These are phyloP conservation scores for Pocillopora meandrina DNA, from an alignment of 92 coral and sea anemone species.

Conservation along the genomic window DNA sequence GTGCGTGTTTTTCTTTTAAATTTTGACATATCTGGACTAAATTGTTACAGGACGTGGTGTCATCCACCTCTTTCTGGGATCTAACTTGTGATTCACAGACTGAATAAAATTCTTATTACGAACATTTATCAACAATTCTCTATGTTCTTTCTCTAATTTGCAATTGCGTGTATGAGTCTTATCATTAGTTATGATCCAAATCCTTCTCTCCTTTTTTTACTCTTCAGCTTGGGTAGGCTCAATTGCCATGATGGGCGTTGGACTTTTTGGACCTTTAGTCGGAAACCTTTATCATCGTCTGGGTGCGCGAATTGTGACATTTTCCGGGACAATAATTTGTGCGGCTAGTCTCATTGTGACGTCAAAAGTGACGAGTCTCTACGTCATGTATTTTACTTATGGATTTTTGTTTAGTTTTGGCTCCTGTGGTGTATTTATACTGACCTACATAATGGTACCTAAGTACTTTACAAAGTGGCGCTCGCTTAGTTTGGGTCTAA, in stretches of 20 bases:
- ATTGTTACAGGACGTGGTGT: too few species aligned
- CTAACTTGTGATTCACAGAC: too few species aligned
- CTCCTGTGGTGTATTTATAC: constrained; percentile 21
- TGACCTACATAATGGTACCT: constrained; percentile 46
- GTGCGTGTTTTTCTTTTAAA: too few species aligned
- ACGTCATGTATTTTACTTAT: constrained; percentile 46
- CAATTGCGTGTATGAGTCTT: too few species aligned
- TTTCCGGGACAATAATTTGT: constrained; percentile 45
- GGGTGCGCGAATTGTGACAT: constrained; percentile 50
- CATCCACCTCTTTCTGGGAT: too few species aligned
- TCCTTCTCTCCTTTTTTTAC: background rate
- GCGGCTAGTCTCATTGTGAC: constrained; percentile 42
- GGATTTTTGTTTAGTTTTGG: constrained; percentile 63
- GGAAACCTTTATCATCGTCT: constrained; percentile 54
- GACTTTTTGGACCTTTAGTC: constrained; percentile 51
- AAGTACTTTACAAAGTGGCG: constrained; percentile 51
- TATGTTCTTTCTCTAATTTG: too few species aligned
- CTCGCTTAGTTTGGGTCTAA: constrained; percentile 42
- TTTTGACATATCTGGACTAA: too few species aligned
- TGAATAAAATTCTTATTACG: too few species aligned
- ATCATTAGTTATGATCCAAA: too few species aligned
- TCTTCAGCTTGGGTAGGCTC: constrained; percentile 43
- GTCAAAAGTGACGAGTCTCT: constrained; percentile 42
- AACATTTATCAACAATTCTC: too few species aligned
- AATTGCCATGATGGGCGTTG: constrained; percentile 24